Base-by-base conservation (phyloP, 2,888 invertebrate genomes). In the Euplagia quadripunctaria region DNA sequence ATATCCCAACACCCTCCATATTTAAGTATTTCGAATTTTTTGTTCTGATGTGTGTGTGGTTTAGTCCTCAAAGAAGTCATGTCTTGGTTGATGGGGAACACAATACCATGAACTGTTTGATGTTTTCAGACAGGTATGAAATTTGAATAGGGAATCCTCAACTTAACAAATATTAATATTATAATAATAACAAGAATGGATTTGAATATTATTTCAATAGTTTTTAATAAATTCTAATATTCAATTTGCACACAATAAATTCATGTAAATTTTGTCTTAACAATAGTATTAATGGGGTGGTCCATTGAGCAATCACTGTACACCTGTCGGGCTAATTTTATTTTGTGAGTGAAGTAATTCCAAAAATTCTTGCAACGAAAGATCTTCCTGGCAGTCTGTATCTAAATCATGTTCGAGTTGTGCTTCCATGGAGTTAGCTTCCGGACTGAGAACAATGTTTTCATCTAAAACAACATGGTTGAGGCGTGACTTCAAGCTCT, bases 401-500 rank as follows among this genome's bases (percentile, higher is more conserved):
- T 96, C 96, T 81, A 96, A 85, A 80, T 96, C 96, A 76, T 96
- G 95, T 82, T 96, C 96, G 8, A 96, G 88, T 82, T 96, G 93
- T 14, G 96, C 94, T 82, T 96, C 96, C 86, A 94, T 86, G 0
- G 95, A 95, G 84, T 95, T 95, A 3, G 92, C 95, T 65, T 96
- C 96, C 1, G 96, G 96, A 75, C 96, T 96, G 14, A 96, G 88
- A 5, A 96, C 91, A 67, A 96, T 96, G 74, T 96, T 96, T 82
- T 96, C 96, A 69, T 96, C 96, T 73, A 96, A 85, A 64, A 96
- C 95, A 63, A 96, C 96, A 75, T 96, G 96, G 74, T 96, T 96
- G 6, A 96, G 89, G 7, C 96, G 92, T 14, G 96, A 94, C 78
- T 96, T 96, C 17, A 96, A 85, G 80, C 96, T 95, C 79, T 95